Evolutionary conservation across 2,113 vertebrate species (phyloP), one percentile per base, ranked within the genome.

Genomic region (Callospermophilus lateralis): DNA sequence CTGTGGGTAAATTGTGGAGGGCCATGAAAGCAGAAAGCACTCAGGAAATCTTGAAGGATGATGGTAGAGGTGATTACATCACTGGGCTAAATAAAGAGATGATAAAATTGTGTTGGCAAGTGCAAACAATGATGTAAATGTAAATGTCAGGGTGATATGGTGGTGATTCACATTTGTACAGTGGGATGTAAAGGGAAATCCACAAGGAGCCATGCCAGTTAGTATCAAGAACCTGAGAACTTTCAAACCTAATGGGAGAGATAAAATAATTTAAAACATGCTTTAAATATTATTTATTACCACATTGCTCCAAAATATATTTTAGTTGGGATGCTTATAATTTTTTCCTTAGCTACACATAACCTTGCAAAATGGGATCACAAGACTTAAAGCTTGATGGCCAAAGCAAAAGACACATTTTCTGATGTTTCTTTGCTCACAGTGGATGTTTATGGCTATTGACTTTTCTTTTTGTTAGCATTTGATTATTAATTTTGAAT

Each of bases 211-310:
- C 34, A 1, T 93, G 19, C 4, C 55, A 90, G 3, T 61, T 89
- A 91, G 48, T 42, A n/a, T 20, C 45, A 72, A 89, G 30, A 91
- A 77, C 61, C 89, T 30, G 76, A 53, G 45, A 85, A 83, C 13
- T 34, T 91, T 90, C 55, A 91, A 91, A 68, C 4, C 61, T 83
- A 90, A 86, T 79, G 51, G 74, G 51, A 89, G 61, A 63, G 4
- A 96, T 28, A 85, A 94, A 88, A 94, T 73, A 80, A 68, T 91
- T 94, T 78, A 30, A 96, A 96, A 86, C 61, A 26, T 3, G 63
- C 34, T 95, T 93, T 90, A 90, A 89, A 91, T 6, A 32, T 86
- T 91, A 93, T 92, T 89, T 61, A 81, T 73, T 87, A 65, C 10
- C n/a, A 89, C 13, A 80, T 89, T 63, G 34, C 20, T 92, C 26